Conservation (phyloP, 2,797 vertebrate genomes). For the Microchirus variegatus region DNA sequence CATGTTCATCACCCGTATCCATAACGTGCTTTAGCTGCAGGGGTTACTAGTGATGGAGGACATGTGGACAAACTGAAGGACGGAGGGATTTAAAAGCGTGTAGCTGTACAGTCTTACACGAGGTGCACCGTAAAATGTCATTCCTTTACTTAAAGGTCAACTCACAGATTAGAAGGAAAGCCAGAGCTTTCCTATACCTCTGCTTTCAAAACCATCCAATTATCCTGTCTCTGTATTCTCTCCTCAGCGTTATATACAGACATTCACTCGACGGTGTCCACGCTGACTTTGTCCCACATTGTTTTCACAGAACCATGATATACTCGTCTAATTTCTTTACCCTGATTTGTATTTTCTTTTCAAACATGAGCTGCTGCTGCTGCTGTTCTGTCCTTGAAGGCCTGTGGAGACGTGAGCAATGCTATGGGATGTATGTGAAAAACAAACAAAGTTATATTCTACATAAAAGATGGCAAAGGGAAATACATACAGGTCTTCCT, state of each 20-base stretch:
- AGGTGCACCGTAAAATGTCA: constrained; percentile 11
- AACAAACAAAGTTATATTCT: constrained; percentile 7
- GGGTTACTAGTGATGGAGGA: constrained; percentile 15
- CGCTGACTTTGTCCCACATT: constrained; percentile 25
- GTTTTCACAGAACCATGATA: constrained; percentile 33
- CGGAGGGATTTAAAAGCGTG: background rate
- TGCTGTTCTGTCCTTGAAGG: constrained; percentile 13
- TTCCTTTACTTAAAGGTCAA: constrained; percentile 41
- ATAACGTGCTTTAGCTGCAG: constrained; percentile 1
- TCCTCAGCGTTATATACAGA: constrained; percentile 11
- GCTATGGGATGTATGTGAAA: background rate
- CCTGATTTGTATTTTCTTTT: constrained; percentile 3
- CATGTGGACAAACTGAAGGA: constrained; percentile 18
- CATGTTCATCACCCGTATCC: background rate
- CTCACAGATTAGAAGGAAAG: constrained; percentile 33
- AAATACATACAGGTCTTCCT: constrained; percentile 15
- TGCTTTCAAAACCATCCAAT: constrained; percentile 44
- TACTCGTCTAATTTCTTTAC: constrained; percentile 7
- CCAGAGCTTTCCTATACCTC: constrained; percentile 7
- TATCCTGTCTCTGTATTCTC: constrained; percentile 29
- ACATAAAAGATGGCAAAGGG: constrained; percentile 1
- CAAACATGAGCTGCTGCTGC: background rate
- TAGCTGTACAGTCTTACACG: background rate
- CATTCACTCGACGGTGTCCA: constrained; percentile 5
- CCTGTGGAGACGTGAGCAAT: background rate